phyloP scores from a whole-genome alignment of 2,888 invertebrate genomes.

The Lobophora halterata region DNA sequence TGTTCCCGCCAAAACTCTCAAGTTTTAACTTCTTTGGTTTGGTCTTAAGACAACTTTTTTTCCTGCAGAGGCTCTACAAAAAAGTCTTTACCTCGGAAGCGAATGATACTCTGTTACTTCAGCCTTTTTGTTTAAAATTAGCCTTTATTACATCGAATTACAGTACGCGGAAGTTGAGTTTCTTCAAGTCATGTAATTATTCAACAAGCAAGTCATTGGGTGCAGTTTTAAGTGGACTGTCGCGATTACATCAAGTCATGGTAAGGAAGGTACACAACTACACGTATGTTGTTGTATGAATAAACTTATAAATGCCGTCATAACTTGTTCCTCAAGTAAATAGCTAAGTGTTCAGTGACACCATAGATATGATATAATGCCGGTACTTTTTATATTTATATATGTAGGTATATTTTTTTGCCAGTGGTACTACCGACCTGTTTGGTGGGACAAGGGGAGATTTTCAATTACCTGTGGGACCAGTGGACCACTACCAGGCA shows the following conservation, averaged over 20 bases:
- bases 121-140: conserved; percentile 7
- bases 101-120: conserved; percentile 6
- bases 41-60: too few species aligned
- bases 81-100: conserved; percentile 16
- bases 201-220: conserved; percentile 6
- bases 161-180: conserved; percentile 14
- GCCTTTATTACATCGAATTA: conserved; percentile 14
- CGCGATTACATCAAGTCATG: conserved; percentile 17
- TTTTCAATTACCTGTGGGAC: too few species aligned
- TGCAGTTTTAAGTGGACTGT: conserved; percentile 18
- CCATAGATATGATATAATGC: too few species aligned
- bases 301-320: conserved; percentile 17
- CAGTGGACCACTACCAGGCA: too few species aligned
- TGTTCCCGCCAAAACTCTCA: too few species aligned
- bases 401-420: too few species aligned
- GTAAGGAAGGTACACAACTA: too few species aligned
- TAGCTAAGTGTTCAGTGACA: not conserved
- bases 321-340: conserved; percentile 17
- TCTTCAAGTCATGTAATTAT: conserved; percentile 16
- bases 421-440: too few species aligned
- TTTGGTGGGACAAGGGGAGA: too few species aligned
- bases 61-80: conserved; percentile 9
- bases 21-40: too few species aligned
- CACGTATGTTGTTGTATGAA: too few species aligned
- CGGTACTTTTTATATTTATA: too few species aligned